Percentiles rank a stretch among this genome's conserved stretches.
Conservation (phyloP, 2,113 vertebrate species). For the Varanus komodoensis region DNA sequence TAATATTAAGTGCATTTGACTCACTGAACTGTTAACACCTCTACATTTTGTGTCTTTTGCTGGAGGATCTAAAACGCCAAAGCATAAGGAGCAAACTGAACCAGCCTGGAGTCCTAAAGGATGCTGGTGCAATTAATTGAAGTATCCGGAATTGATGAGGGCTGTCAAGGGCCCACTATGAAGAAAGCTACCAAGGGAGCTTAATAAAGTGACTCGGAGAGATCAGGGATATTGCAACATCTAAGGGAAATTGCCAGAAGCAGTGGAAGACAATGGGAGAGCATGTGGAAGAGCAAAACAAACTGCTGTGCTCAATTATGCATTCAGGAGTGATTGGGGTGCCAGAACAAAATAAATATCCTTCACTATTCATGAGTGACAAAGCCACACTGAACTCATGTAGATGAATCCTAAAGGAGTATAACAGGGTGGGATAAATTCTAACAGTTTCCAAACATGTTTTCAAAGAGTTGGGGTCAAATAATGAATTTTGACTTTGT, state of each 20-base stretch:
- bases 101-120: constrained; percentile 44
- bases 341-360: constrained; percentile 14
- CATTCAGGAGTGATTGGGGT: constrained; percentile 30
- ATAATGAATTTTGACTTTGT: neutral
- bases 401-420: constrained; percentile 2
- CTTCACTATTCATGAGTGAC: constrained; percentile 17
- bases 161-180: constrained; percentile 59
- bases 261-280: constrained; percentile 39
- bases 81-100: constrained; percentile 11
- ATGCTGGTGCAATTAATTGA: constrained; percentile 64
- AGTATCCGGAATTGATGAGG: constrained; percentile 64
- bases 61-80: constrained; percentile 38
- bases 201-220: constrained; percentile 60
- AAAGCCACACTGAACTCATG: constrained; percentile 16
- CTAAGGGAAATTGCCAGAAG: constrained; percentile 54
- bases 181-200: constrained; percentile 47
- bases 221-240: constrained; percentile 62
- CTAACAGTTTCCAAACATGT: neutral
- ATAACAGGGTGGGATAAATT: neutral
- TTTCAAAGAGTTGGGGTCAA: neutral
- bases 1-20: neutral
- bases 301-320: constrained; percentile 39
- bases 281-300: constrained; percentile 33
- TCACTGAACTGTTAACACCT: constrained; percentile 26
- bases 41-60: neutral